Evolutionary conservation across 2,888 invertebrate species (phyloP), one percentile per base, ranked within the genome.

Genomic region (Leucoma salicis): DNA sequence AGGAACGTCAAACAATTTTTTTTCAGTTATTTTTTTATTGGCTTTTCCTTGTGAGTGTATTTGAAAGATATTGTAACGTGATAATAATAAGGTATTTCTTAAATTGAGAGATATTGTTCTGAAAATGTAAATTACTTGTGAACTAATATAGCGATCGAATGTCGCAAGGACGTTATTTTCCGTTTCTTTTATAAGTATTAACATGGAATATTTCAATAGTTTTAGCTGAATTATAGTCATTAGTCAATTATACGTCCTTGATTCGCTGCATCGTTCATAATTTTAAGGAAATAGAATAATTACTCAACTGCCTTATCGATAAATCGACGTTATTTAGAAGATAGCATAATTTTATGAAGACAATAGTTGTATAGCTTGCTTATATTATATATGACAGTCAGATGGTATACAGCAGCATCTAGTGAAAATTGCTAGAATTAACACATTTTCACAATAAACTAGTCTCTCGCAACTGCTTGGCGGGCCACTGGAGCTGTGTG

Each of bases 231-330:
- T 54, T 32, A 33, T 45, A 48, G 38, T 46, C 46, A 46, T 44
- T 46, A 27, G 41, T 46, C 32, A 31, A 28, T 42, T 37, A 42
- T 24, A 21, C 6, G 1, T 21, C 8, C 6, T 8, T 21, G 21
- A 21, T 21, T 21, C 6, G 21, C 21, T 21, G n/a, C n/a, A n/a
- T 21, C 21, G 21, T 21, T 8, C 8, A 21, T 3, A 3, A 21
- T 21, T 21, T 15, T 12, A 29, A 38, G 14, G 39, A 33, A 38
- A 50, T 55, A 51, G 41, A 14, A 36, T 51, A 38, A 21, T 8
- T 21, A 54, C 51, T 38, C 33, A 55, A 49, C 39, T 53, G 57
- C 57, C 57, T 57, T 57, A 57, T 46, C 37, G 33, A 15, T 57
- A 57, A 21, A 38, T 34, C 38, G 41, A 57, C 48, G 29, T 54